Evolutionary conservation across 2,797 vertebrate genomes (phyloP), one percentile per base, ranked within the genome.

Genomic region (Amphiprion clarkii): DNA sequence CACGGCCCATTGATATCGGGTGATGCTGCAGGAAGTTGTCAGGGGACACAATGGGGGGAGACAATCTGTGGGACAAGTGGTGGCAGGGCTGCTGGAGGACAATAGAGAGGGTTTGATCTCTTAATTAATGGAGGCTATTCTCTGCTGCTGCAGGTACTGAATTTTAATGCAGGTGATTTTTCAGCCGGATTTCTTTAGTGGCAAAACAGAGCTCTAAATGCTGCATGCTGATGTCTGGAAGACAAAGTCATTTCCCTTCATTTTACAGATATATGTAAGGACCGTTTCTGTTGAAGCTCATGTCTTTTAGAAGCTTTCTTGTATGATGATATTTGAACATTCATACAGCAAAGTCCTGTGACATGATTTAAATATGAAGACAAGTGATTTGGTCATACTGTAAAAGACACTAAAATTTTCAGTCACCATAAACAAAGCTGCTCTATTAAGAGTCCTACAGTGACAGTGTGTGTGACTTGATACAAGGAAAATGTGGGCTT

Each of bases 51-150:
- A 86, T 76, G 81, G 77, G 78, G 86, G 86, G 79, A 79, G 85
- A 82, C 84, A 85, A 72, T 90, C 81, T 85, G 87, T 55, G 81
- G 85, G 88, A 93, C 81, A 86, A 90, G 89, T 89, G 83, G 87
- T 89, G 88, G 85, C 86, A 87, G 83, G 81, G 82, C 84, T 74
- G 84, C 84, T 86, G 82, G 79, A 89, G 92, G 91, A 94, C 91
- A 94, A 94, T 92, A 70, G 88, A 85, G 75, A 85, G 88, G 86
- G 87, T 89, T 83, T 94, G 92, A 95, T 94, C 92, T 94, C 93
- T 94, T 95, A 93, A 94, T 95, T 94, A 94, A 95, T 91, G 92
- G 91, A 89, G 89, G 90, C 88, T 56, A 87, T 92, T 91, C 89
- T 84, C 76, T 84, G 79, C 88, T 74, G 90, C 85, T 84, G 88